phyloP scores from a whole-genome alignment of 23 tunicate genomes.

The Corella eumyota region DNA sequence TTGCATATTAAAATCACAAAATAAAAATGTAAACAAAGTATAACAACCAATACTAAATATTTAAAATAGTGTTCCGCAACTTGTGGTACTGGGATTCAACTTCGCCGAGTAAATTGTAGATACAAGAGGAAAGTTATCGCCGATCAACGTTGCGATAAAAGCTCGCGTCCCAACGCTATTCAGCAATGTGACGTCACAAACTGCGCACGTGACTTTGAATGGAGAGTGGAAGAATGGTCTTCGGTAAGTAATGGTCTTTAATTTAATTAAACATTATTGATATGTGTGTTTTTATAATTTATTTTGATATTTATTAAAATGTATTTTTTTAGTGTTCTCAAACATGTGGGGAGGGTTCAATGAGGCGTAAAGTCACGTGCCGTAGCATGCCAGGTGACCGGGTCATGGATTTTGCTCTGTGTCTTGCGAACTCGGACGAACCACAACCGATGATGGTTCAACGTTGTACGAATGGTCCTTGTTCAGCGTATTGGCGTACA shows the following conservation, averaged over 20 bases:
- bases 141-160: conserved; percentile 36
- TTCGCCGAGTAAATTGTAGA: conserved; percentile 42
- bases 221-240: conserved; percentile 40
- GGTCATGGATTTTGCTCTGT: conserved; percentile 6
- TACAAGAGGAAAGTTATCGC: conserved; percentile 48
- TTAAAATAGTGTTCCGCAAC: conserved; percentile 47
- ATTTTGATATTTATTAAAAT: neutral
- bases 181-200: conserved; percentile 40
- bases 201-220: conserved; percentile 28
- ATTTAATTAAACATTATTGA: neutral
- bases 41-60: too few relatives aligned
- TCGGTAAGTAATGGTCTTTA: conserved; percentile 27
- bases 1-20: too few relatives aligned
- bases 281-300: neutral
- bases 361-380: conserved; percentile 36
- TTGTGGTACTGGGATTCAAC: conserved; percentile 40
- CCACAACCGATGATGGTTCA: conserved; percentile 11
- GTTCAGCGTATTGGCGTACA: conserved; percentile 42
- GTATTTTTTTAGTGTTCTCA: conserved; percentile 39
- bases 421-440: conserved; percentile 2
- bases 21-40: too few relatives aligned
- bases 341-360: conserved; percentile 61
- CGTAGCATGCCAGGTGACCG: conserved; percentile 9
- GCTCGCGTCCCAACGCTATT: conserved; percentile 43
- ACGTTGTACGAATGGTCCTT: conserved; percentile 55